Evolutionary conservation across 92 coral and sea anemone genomes (phyloP), one percentile per base, ranked within the genome.

Genomic region (Isaurus tuberculatus): DNA sequence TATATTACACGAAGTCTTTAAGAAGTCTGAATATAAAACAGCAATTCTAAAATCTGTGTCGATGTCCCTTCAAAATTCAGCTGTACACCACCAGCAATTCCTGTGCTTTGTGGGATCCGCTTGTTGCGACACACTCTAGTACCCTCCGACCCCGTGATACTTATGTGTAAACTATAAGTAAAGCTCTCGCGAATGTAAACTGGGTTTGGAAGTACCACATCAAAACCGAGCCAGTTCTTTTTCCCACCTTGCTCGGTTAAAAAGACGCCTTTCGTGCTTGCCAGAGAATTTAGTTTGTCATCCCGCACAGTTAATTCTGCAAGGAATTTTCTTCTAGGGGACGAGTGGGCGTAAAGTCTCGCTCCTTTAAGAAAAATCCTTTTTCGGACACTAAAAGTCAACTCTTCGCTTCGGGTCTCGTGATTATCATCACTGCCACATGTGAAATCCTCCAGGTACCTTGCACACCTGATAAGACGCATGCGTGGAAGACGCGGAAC

Each of bases 141-240:
- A 17, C 68, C 82, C 16, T 58, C 82, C 20, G 20, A 28, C 1
- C 82, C 82, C 32, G 70, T 58, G 55, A 77, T 77, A 40, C 31
- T 57, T 33, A 77, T 64, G 23, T 61, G 51, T 8, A 77, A 13
- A 26, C 19, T 57, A 51, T 77, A 77, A 2, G 70, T 31, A 42
- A 22, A 26, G 40, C 69, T 32, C 19, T 58, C 82, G 26, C 70
- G 82, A 58, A 77, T 77, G 40, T 34, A 34, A 25, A 37, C 69
- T 13, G 91, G 86, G 23, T 61, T 63, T 2, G 85, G 63, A n/a
- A 88, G 77, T 8, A 84, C 22, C 16, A 88, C 89, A n/a, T 88
- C 91, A 36, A 88, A 88, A 4, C 91, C 91, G 23, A 88, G 37
- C 75, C 88, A 77, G 51, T 77, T 77, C 82, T 77, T 77, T 37